Percentiles rank a stretch among this genome's conserved stretches.
phyloP scores from a whole-genome alignment of 2,888 invertebrate genomes.

The Pristionchus entomophagus region DNA sequence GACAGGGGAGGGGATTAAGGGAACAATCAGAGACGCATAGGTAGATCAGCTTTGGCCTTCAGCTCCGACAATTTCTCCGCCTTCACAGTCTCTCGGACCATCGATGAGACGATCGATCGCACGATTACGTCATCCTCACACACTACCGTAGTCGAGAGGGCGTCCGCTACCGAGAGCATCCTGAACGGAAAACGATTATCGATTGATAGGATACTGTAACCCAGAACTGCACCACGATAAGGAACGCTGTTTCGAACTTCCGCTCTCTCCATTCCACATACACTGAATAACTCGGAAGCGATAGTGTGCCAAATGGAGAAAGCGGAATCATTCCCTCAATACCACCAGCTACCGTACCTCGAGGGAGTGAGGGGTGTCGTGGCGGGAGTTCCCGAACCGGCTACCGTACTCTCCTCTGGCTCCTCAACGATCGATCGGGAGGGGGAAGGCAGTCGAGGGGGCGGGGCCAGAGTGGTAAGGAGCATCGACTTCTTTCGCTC shows the following conservation, averaged over 20 bases:
- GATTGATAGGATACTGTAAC: not conserved
- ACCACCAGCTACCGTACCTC: not conserved
- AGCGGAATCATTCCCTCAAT: not conserved
- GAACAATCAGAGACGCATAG: not conserved
- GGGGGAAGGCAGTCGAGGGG: constrained; percentile 41
- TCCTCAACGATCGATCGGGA: constrained; percentile 19
- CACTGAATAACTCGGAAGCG: no score
- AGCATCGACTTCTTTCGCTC: constrained; percentile 63
- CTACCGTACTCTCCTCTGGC: not conserved
- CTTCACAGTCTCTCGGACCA: constrained; percentile 63
- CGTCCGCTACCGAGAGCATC: constrained; percentile 58
- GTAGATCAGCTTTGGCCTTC: not conserved
- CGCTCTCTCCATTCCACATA: no score
- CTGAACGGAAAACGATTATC: constrained; percentile 50
- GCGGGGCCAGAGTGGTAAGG: constrained; percentile 42
- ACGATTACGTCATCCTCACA: constrained; percentile 58
- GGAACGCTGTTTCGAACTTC: no score
- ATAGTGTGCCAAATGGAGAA: no score
- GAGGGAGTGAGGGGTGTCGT: constrained; percentile 13
- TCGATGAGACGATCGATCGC: constrained; percentile 56
- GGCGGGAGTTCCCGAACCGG: not conserved
- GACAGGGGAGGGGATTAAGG: not conserved
- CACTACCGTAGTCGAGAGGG: constrained; percentile 53
- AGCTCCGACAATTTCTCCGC: constrained; percentile 40
- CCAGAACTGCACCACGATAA: no score